phyloP scores from a whole-genome alignment of 2,113 vertebrate species.

The Phasianus colchicus region DNA sequence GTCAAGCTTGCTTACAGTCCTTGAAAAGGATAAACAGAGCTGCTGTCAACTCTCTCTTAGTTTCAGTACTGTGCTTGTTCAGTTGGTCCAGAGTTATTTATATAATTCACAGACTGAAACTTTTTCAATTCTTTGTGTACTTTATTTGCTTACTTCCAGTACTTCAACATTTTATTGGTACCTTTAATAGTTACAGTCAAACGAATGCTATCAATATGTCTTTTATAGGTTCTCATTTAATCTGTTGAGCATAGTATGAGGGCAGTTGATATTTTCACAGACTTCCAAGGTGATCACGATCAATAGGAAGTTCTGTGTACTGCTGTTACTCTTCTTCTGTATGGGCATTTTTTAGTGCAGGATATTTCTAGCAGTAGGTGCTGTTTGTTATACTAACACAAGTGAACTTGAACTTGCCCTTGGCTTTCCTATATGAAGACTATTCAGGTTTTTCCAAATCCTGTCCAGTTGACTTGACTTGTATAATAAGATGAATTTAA shows the following conservation, averaged over 20 bases:
- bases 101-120: background rate
- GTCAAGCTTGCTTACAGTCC: background rate
- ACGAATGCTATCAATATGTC: background rate
- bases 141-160: background rate
- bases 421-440: background rate
- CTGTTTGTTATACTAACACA: background rate
- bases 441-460: background rate
- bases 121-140: background rate
- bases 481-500: background rate
- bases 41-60: background rate
- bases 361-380: background rate
- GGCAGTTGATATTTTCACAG: background rate
- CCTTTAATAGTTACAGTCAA: background rate
- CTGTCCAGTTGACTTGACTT: background rate
- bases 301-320: background rate
- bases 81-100: background rate
- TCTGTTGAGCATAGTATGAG: rapidly evolving
- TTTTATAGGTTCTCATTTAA: background rate
- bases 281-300: background rate
- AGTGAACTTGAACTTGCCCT: background rate
- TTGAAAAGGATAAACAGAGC: background rate
- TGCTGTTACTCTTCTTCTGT: background rate
- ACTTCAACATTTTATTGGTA: background rate
- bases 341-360: background rate
- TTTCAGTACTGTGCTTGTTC: background rate